Evolutionary conservation across 2,888 invertebrate species (phyloP).

Genomic region (Eristalis tenax): DNA sequence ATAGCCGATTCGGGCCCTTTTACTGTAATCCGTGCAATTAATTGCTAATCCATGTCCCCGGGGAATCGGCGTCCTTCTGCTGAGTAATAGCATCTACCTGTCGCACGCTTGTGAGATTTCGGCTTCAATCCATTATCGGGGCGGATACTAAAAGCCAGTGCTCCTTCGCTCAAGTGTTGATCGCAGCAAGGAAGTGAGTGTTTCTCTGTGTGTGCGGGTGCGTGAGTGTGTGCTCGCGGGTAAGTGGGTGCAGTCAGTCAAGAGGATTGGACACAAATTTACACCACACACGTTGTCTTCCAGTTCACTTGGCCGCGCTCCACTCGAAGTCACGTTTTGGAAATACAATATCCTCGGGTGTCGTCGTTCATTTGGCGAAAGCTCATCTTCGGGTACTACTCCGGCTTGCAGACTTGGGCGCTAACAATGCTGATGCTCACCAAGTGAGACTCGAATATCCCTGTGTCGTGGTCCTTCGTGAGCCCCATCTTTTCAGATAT

Average conservation of each 20-base stretch:
- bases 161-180: background rate
- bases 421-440: conserved; percentile 20
- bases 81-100: background rate
- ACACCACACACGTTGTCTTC: conserved; percentile 16
- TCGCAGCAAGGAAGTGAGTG: background rate
- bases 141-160: background rate
- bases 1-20: conserved; percentile 10
- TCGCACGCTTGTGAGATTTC: background rate
- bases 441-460: conserved; percentile 35
- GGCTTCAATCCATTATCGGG: background rate
- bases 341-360: conserved; percentile 7
- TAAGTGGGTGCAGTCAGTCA: background rate
- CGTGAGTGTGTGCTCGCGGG: background rate
- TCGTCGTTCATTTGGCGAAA: conserved; percentile 25
- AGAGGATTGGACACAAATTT: background rate
- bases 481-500: background rate
- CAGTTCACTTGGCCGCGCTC: conserved; percentile 42
- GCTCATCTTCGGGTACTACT: conserved; percentile 45
- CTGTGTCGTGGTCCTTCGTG: conserved; percentile 18
- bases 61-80: background rate
- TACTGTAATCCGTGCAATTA: conserved; percentile 51
- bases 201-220: background rate
- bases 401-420: conserved; percentile 8
- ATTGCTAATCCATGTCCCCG: conserved; percentile 36
- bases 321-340: conserved; percentile 38